Base-by-base conservation (phyloP, 2,888 invertebrate species). In the Hirtodrosophila alboralis region DNA sequence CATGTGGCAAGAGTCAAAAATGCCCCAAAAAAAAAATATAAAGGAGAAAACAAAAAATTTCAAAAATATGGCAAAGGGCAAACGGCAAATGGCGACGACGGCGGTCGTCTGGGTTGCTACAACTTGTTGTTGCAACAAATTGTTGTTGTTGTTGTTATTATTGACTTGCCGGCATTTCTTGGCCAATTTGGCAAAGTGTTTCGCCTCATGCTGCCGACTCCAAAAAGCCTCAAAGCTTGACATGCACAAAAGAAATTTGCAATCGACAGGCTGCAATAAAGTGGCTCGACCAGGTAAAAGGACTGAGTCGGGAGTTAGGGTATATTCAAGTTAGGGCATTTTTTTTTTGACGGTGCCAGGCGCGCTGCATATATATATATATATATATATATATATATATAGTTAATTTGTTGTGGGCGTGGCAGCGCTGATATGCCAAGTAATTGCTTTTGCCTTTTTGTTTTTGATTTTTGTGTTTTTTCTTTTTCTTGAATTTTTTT, bases 181-280 rank as follows among this genome's bases (percentile, higher is more conserved):
- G 74, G 77, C 84, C 81, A 83, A 83, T 83, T 83, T 85, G 73
- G 63, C 77, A 85, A 84, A 81, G 80, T 81, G 83, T 84, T 81
- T 84, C 40, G 77, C 58, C 62, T 51, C 41, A 49, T 56, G 43
- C 52, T 48, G n/a, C 67, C 33, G 37, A 51, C 53, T 34, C 30
- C 6, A n/a, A 8, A 33, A n/a, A n/a, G n/a, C n/a, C n/a, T 47
- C 36, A 45, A 8, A 23, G 23, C 23, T 23, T 23, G 61, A 68
- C 75, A 77, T 66, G 83, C 79, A 61, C 23, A 13, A 28, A 51
- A 47, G 40, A 57, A 34, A 26, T 28, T 75, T 66, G 71, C 57
- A 59, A 84, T 79, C 79, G 79, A 80, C 79, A 79, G 81, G 84
- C 81, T 3, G 81, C 81, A 81, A 80, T 71, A 80, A 80, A 68